phyloP scores from a whole-genome alignment of 2,888 invertebrate species.

The Miltochrista miniata region DNA sequence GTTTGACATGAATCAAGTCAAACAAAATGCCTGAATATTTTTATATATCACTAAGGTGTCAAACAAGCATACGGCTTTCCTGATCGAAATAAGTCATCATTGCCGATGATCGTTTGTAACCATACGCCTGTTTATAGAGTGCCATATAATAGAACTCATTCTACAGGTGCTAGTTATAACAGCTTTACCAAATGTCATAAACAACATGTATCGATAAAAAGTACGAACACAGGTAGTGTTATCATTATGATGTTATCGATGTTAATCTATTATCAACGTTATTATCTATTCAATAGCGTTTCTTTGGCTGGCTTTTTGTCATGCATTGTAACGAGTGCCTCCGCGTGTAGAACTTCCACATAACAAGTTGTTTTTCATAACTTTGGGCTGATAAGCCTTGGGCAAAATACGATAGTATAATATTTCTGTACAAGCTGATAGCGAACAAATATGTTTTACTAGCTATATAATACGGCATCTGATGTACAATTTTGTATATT shows the following conservation, averaged over 20 bases:
- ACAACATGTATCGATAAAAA: slow-evolving; percentile 1
- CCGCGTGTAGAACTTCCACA: slow-evolving; percentile 15
- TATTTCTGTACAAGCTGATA: neutral
- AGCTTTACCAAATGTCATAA: neutral
- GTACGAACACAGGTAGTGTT: slow-evolving; percentile 12
- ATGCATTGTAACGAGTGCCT: slow-evolving; percentile 26
- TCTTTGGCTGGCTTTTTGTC: slow-evolving; percentile 35
- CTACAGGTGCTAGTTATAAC: too few species aligned
- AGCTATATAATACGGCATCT: too few species aligned
- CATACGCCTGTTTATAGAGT: too few species aligned
- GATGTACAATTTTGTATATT: too few species aligned
- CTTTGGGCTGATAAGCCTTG: slow-evolving; percentile 25
- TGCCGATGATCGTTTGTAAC: too few species aligned
- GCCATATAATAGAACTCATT: neutral
- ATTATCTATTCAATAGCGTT: slow-evolving; percentile 43
- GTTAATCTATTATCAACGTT: slow-evolving; percentile 37
- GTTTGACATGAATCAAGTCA: too few species aligned
- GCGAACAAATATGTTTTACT: too few species aligned
- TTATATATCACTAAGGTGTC: too few species aligned
- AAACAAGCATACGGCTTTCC: too few species aligned
- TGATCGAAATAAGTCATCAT: too few species aligned
- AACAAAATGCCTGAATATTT: too few species aligned
- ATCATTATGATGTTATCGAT: slow-evolving; percentile 34
- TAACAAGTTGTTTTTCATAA: slow-evolving; percentile 34
- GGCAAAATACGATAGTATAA: neutral